A percentile compares a stretch with the other conserved stretches of the same genome.
These are phyloP conservation scores for Trichoplusia ni DNA, from an alignment of 1,140 invertebrate genomes.

Conservation along the genomic window DNA sequence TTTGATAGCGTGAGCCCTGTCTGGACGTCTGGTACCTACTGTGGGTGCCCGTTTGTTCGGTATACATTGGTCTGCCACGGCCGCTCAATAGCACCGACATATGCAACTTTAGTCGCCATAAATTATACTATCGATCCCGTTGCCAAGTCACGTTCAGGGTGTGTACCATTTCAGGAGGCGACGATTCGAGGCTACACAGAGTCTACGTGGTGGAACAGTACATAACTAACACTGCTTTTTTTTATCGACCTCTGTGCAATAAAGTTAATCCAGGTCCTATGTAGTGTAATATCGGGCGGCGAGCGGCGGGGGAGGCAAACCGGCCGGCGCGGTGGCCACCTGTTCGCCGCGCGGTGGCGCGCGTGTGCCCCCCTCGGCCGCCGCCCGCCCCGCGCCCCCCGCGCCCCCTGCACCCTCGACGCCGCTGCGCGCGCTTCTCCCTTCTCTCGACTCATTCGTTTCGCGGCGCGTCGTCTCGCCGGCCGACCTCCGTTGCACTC, in stretches of 20 bases:
- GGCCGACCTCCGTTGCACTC: conserved; percentile 61
- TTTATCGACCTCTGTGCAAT: conserved; percentile 64
- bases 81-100: conserved; percentile 9
- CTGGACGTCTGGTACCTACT: background rate
- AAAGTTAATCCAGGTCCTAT: conserved; percentile 74
- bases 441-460: conserved; percentile 74
- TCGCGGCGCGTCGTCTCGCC: conserved; percentile 70
- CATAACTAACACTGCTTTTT: conserved; percentile 55
- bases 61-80: conserved; percentile 4
- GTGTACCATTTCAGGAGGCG: conserved; percentile 42
- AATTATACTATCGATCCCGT: conserved; percentile 52
- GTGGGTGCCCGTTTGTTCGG: background rate
- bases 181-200: conserved; percentile 36
- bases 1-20: background rate
- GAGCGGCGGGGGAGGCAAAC: conserved; percentile 47
- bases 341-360: conserved; percentile 48
- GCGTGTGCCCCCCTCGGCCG: conserved; percentile 42
- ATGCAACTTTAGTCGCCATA: conserved; percentile 30
- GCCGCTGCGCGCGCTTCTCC: conserved; percentile 61
- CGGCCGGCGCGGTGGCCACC: conserved; percentile 58
- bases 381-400: conserved; percentile 30
- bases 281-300: conserved; percentile 67
- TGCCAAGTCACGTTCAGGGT: conserved; percentile 71
- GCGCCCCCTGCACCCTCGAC: conserved; percentile 42
- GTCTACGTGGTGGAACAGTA: conserved; percentile 33